Conservation (phyloP, 1,140 invertebrate species). For the Formica selysi region DNA sequence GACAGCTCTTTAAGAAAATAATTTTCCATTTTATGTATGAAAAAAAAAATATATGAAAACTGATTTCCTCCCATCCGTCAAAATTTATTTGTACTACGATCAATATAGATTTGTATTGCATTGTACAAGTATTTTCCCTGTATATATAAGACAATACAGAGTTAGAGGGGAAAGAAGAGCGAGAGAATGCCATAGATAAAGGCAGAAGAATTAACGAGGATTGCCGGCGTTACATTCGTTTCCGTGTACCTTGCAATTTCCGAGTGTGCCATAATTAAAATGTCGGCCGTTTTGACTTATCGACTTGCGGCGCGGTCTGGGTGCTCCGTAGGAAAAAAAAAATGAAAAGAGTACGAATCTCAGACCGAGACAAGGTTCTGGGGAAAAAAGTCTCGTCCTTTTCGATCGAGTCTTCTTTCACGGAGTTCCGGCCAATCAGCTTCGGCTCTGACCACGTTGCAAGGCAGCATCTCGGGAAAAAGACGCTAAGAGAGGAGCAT, state of each 20-base stretch:
- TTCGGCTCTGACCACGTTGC: constrained; percentile 50
- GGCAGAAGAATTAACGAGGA: constrained; percentile 62
- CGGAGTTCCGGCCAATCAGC: constrained; percentile 70
- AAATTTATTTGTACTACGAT: constrained; percentile 3
- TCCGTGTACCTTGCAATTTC: constrained; percentile 74
- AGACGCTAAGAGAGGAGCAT: constrained; percentile 42
- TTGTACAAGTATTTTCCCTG: constrained; percentile 17
- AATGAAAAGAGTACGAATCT: constrained; percentile 49
- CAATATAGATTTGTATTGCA: background rate
- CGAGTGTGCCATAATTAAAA: constrained; percentile 77
- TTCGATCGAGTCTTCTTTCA: constrained; percentile 62
- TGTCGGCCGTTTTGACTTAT: constrained; percentile 76
- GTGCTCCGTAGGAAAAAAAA: constrained; percentile 37
- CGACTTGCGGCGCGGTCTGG: constrained; percentile 49
- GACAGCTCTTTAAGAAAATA: background rate
- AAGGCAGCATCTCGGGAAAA: constrained; percentile 25
- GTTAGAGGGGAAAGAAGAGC: background rate
- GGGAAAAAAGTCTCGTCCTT: constrained; percentile 33
- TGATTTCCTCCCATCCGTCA: background rate
- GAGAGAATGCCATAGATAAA: background rate
- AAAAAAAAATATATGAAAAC: background rate
- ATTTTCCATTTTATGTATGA: background rate
- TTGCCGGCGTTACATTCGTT: constrained; percentile 66
- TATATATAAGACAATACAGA: constrained; percentile 15
- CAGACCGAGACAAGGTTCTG: constrained; percentile 44